These are phyloP conservation scores for Bovichtus variegatus DNA, from an alignment of 2,797 vertebrate species.

Conservation along the genomic window DNA sequence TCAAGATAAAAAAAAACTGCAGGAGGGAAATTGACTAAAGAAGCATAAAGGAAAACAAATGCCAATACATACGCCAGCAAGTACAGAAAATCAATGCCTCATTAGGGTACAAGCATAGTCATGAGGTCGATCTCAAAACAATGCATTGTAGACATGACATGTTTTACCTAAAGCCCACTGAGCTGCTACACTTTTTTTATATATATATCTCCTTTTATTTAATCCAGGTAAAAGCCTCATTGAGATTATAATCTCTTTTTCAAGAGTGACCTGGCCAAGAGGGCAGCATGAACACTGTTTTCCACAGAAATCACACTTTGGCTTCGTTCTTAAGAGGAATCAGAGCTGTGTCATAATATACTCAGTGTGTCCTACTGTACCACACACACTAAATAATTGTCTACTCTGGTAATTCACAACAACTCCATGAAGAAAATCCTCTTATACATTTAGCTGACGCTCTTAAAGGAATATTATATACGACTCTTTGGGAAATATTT, in stretches of 20 bases:
- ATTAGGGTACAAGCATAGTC: not conserved
- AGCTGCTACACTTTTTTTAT: too few species aligned
- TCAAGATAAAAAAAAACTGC: not conserved
- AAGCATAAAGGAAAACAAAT: not conserved
- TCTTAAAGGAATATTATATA: not conserved
- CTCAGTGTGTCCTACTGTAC: not conserved
- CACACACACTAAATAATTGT: not conserved
- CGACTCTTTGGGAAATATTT: too few species aligned
- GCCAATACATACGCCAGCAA: not conserved
- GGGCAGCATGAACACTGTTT: too few species aligned
- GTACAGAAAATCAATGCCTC: not conserved
- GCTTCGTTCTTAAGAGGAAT: not conserved
- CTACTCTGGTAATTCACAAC: not conserved
- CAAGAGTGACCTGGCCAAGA: too few species aligned
- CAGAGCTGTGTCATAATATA: not conserved
- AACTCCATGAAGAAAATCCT: not conserved
- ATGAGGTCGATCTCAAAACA: constrained; percentile 5
- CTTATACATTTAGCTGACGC: not conserved
- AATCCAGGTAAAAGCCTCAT: too few species aligned
- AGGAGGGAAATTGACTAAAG: not conserved
- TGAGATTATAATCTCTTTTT: too few species aligned
- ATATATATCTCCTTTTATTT: too few species aligned
- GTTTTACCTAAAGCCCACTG: not conserved
- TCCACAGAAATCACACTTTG: too few species aligned
- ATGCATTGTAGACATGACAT: not conserved